Percentiles rank a stretch among this genome's conserved stretches.
phyloP scores from a whole-genome alignment of 2,888 invertebrate genomes.

The Standfussiana lucernea region DNA sequence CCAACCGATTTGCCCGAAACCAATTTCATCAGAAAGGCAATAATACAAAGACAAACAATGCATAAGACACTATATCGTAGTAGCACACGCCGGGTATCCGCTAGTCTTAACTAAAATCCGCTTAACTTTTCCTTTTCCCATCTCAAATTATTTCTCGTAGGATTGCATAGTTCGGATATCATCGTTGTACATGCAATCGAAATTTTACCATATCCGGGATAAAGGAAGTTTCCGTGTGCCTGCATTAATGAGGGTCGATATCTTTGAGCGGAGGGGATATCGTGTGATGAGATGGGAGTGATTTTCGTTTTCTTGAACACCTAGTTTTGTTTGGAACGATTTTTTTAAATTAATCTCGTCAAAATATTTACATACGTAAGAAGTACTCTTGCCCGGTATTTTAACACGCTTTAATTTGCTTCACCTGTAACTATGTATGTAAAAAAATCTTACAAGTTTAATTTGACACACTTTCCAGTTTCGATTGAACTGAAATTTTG shows the following conservation, averaged over 20 bases:
- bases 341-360: not conserved
- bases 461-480: too few species aligned
- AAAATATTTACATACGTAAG: too few species aligned
- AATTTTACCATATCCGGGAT: slow-evolving; percentile 42
- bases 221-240: slow-evolving; percentile 42
- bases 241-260: slow-evolving; percentile 54
- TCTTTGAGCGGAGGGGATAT: slow-evolving; percentile 31
- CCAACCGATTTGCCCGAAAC: too few species aligned
- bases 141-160: slow-evolving; percentile 35
- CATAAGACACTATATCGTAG: too few species aligned
- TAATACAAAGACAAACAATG: too few species aligned
- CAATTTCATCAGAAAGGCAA: too few species aligned
- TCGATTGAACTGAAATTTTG: too few species aligned
- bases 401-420: too few species aligned
- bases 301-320: slow-evolving; percentile 10
- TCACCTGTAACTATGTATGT: too few species aligned
- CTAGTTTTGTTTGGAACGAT: not conserved
- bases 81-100: too few species aligned
- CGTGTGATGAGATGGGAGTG: slow-evolving; percentile 1
- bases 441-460: too few species aligned
- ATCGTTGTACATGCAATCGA: slow-evolving; percentile 35
- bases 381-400: too few species aligned
- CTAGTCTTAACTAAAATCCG: slow-evolving; percentile 1
- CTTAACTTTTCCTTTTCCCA: not conserved
- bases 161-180: slow-evolving; percentile 31